Conservation (phyloP, 2,113 vertebrate genomes). For the Oostethus manadensis region DNA sequence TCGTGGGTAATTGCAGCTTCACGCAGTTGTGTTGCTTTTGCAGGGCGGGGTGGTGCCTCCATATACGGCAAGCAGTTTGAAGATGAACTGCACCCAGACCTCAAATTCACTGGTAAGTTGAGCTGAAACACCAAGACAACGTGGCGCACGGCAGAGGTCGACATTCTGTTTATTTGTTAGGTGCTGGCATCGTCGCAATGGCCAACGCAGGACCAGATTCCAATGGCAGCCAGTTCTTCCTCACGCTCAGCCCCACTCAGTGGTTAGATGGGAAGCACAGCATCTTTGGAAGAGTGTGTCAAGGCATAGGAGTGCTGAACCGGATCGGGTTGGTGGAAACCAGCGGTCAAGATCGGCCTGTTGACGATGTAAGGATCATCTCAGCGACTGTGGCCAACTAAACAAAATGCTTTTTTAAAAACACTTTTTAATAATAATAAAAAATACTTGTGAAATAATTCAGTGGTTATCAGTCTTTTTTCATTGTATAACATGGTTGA, state of each 20-base stretch:
- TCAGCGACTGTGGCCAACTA: conserved; percentile 74
- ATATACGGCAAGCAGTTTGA: conserved; percentile 96
- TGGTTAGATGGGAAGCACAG: conserved; percentile 94
- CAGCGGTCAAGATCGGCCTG: conserved; percentile 86
- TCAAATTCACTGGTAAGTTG: conserved; percentile 88
- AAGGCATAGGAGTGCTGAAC: conserved; percentile 85
- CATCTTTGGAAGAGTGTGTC: conserved; percentile 88
- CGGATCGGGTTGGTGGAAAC: conserved; percentile 93
- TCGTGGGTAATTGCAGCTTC: background rate
- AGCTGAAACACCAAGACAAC: background rate
- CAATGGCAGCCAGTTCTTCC: conserved; percentile 95
- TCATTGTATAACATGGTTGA: background rate
- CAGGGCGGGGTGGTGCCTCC: conserved; percentile 90
- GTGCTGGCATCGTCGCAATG: conserved; percentile 94
- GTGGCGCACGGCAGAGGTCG: background rate
- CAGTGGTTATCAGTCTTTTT: background rate
- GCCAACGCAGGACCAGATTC: conserved; percentile 92
- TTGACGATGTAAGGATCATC: conserved; percentile 87
- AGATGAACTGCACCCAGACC: conserved; percentile 85
- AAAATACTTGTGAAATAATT: conserved; percentile 24
- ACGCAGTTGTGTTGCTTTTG: background rate
- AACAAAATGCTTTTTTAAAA: background rate
- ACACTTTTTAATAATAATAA: conserved; percentile 21
- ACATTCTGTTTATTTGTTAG: conserved; percentile 53
- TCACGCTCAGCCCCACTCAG: conserved; percentile 85